Evolutionary conservation across 2,797 vertebrate species (phyloP).

Genomic region (Morelia viridis): DNA sequence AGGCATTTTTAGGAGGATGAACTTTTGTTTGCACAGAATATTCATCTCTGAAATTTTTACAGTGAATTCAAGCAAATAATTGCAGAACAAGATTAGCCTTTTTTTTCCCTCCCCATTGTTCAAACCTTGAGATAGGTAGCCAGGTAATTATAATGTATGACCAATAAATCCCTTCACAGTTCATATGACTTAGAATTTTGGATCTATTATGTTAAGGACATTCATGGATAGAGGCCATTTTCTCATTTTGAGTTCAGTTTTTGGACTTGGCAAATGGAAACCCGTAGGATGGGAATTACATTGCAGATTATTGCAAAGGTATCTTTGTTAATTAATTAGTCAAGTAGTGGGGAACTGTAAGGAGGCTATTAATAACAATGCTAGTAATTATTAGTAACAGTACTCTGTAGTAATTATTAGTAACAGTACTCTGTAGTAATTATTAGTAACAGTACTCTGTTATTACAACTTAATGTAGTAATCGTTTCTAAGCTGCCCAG

Average conservation of each 20-base stretch:
- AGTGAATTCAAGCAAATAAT: constrained; percentile 18
- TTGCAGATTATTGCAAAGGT: constrained; percentile 8
- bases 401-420: background rate
- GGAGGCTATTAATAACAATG: background rate
- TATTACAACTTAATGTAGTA: background rate
- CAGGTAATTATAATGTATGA: constrained; percentile 44
- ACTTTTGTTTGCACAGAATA: background rate
- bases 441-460: background rate
- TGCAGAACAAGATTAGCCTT: background rate
- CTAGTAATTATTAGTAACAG: background rate
- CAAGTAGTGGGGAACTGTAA: background rate
- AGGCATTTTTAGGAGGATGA: background rate
- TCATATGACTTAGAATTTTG: constrained; percentile 35
- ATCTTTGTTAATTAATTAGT: constrained; percentile 9
- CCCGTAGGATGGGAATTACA: constrained; percentile 1
- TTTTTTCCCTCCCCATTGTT: background rate
- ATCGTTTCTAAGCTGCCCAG: background rate
- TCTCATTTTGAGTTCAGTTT: constrained; percentile 40
- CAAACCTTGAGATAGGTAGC: constrained; percentile 38
- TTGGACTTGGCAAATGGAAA: constrained; percentile 23
- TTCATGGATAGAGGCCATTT: constrained; percentile 26
- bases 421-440: background rate
- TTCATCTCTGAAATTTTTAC: constrained; percentile 36
- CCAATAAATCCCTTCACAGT: constrained; percentile 25
- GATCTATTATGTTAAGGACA: constrained; percentile 18